A percentile compares a stretch with the other conserved stretches of the same genome.
Evolutionary conservation across 2,888 invertebrate genomes (phyloP).

Genomic region (Cerastis rubricosa): DNA sequence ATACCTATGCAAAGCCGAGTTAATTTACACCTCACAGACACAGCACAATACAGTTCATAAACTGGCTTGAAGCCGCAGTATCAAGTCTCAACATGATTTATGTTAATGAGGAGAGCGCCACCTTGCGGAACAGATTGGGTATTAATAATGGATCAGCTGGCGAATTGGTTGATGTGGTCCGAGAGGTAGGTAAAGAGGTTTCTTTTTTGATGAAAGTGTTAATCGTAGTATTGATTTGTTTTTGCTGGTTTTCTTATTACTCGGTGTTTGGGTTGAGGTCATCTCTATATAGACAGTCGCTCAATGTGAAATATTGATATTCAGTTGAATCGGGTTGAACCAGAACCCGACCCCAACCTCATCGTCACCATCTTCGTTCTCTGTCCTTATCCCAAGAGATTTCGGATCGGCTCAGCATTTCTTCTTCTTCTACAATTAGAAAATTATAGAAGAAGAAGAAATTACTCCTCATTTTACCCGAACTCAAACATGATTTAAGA

Average conservation of each 20-base stretch:
- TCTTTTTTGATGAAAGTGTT: conserved; percentile 5
- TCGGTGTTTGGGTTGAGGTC: neutral
- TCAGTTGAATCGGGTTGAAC: neutral
- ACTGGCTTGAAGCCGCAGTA: conserved; percentile 47
- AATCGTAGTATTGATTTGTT: neutral
- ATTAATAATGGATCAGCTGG: conserved; percentile 77
- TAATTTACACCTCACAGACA: conserved; percentile 49
- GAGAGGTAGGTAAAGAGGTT: conserved; percentile 38
- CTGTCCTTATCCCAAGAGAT: no score
- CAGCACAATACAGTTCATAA: conserved; percentile 63
- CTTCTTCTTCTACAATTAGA: no score
- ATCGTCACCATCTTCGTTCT: no score
- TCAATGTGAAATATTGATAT: neutral
- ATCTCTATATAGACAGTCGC: neutral
- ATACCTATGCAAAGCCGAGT: conserved; percentile 34
- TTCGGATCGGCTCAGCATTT: no score
- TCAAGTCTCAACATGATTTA: conserved; percentile 74
- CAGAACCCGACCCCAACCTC: neutral
- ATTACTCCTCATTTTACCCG: no score
- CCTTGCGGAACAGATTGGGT: conserved; percentile 80
- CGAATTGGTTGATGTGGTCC: conserved; percentile 63
- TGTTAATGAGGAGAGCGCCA: conserved; percentile 79
- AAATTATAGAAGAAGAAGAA: no score
- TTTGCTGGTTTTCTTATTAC: neutral
- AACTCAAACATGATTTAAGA: no score